Percentiles rank a stretch among this genome's conserved stretches.
phyloP scores from a whole-genome alignment of 2,888 invertebrate genomes.

The Alloplasta piceator region DNA sequence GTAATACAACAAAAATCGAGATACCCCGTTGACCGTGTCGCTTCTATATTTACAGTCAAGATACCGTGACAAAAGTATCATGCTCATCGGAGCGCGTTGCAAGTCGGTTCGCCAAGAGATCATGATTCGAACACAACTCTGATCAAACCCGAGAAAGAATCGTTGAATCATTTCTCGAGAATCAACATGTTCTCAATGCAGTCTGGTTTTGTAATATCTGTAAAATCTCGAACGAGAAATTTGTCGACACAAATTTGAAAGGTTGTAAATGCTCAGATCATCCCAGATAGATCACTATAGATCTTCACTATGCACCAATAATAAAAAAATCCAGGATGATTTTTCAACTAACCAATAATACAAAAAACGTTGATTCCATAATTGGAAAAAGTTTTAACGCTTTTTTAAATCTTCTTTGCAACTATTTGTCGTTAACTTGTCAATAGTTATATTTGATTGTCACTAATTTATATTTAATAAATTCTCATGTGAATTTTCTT shows the following conservation, averaged over 20 bases:
- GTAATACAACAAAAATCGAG: slow-evolving; percentile 41
- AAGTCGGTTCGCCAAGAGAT: slow-evolving; percentile 50
- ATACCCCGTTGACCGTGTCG: slow-evolving; percentile 31
- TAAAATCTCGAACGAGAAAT: background rate
- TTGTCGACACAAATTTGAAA: background rate
- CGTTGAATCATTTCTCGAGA: slow-evolving; percentile 43
- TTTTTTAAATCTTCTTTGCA: too few relatives aligned
- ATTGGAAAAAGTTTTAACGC: too few relatives aligned
- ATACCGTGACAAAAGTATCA: slow-evolving; percentile 73
- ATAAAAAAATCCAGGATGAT: background rate
- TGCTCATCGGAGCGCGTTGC: slow-evolving; percentile 72
- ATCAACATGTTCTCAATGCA: background rate
- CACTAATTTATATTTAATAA: too few relatives aligned
- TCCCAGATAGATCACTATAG: background rate
- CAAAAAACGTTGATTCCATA: too few relatives aligned
- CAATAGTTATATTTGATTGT: too few relatives aligned
- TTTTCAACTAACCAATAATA: background rate
- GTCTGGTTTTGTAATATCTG: too few relatives aligned
- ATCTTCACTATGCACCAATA: background rate
- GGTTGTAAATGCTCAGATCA: background rate
- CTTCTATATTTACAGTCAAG: slow-evolving; percentile 51
- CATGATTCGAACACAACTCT: slow-evolving; percentile 43
- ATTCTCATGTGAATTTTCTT: too few relatives aligned
- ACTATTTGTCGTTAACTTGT: too few relatives aligned
- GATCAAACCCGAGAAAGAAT: slow-evolving; percentile 25